phyloP scores from a whole-genome alignment of 2,888 invertebrate species.

The Apodemia mormo region DNA sequence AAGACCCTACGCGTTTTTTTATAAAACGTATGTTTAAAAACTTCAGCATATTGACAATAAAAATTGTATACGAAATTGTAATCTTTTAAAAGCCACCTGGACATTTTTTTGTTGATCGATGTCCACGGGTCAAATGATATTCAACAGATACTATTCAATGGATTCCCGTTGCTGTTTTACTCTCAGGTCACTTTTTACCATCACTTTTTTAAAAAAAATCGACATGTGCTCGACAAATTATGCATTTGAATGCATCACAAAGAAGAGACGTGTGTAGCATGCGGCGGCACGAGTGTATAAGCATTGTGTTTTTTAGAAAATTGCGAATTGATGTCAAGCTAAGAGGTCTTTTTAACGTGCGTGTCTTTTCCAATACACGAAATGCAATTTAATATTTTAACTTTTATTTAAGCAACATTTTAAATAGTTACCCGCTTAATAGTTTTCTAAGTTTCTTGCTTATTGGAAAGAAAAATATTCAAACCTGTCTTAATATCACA shows the following conservation, averaged over 20 bases:
- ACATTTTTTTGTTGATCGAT: conserved; percentile 60
- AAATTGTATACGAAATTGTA: conserved; percentile 44
- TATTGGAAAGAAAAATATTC: conserved; percentile 45
- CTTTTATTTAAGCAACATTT: conserved; percentile 8
- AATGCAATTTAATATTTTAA: conserved; percentile 28
- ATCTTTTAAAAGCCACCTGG: conserved; percentile 73
- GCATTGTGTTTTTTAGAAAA: conserved; percentile 60
- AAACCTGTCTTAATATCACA: conserved; percentile 23
- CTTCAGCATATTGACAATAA: conserved; percentile 27
- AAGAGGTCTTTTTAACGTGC: conserved; percentile 54
- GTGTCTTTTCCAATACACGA: conserved; percentile 55
- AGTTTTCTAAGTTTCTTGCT: not conserved
- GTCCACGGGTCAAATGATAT: conserved; percentile 75
- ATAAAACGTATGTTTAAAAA: conserved; percentile 11
- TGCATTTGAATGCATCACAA: conserved; percentile 77
- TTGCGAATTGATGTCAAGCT: conserved; percentile 64
- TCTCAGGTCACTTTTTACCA: conserved; percentile 72
- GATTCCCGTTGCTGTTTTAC: conserved; percentile 68
- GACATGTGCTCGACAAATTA: conserved; percentile 79
- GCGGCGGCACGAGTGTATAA: conserved; percentile 61
- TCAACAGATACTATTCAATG: conserved; percentile 67
- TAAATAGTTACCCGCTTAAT: conserved; percentile 11
- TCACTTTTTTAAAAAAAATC: conserved; percentile 62
- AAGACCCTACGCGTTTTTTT: conserved; percentile 20
- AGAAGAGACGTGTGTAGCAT: conserved; percentile 48